phyloP scores from a whole-genome alignment of 2,888 invertebrate species.

The Scotopteryx bipunctaria region DNA sequence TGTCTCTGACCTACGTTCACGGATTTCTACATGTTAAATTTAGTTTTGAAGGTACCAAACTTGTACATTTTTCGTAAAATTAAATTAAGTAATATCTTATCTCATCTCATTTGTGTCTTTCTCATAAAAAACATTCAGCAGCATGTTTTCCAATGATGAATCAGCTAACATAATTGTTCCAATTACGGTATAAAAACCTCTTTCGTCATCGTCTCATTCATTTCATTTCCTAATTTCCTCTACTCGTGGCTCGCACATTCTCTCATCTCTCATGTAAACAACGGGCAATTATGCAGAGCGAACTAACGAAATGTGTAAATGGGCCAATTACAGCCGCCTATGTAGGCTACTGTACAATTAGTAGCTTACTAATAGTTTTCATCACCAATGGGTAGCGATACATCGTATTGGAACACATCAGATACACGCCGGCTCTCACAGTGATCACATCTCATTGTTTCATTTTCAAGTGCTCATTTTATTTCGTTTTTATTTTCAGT shows the following conservation, averaged over 20 bases:
- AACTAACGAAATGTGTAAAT: conserved; percentile 83
- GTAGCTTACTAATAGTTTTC: conserved; percentile 80
- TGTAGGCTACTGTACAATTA: conserved; percentile 82
- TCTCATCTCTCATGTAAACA: conserved; percentile 71
- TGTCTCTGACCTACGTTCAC: conserved; percentile 42
- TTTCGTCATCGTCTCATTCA: conserved; percentile 32
- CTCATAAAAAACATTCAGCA: too few species aligned
- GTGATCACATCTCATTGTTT: conserved; percentile 57
- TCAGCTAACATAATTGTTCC: conserved; percentile 8
- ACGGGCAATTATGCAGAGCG: conserved; percentile 74
- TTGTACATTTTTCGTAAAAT: not conserved
- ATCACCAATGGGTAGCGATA: conserved; percentile 74
- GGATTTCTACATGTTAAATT: conserved; percentile 29
- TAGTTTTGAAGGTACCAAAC: conserved; percentile 6
- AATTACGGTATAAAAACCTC: conserved; percentile 20
- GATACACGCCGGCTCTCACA: conserved; percentile 67
- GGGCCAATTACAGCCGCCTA: conserved; percentile 79
- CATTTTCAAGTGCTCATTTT: conserved; percentile 27
- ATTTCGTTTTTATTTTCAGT: conserved; percentile 17
- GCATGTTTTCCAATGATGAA: conserved; percentile 8
- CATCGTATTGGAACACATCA: conserved; percentile 63
- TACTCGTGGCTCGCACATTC: conserved; percentile 65
- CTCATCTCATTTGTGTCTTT: too few species aligned
- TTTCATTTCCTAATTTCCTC: conserved; percentile 57
- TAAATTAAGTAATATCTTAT: too few species aligned